Base-by-base conservation (phyloP, 2,113 vertebrate species). In the Orientallactaga bullata region DNA sequence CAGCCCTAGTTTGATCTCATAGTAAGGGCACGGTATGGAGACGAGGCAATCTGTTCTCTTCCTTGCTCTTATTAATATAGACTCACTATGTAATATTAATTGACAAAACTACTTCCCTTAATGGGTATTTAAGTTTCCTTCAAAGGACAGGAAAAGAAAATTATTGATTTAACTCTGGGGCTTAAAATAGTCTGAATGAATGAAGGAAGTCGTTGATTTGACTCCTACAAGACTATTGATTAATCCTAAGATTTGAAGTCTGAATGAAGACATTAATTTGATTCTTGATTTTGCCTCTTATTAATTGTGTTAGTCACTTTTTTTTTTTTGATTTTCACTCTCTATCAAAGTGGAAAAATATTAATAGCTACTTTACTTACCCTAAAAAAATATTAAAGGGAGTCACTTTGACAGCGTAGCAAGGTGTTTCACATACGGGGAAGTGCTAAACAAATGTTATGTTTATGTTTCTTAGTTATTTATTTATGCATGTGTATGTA, bases 151-250 rank as follows among this genome's bases (percentile, higher is more conserved):
- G 66, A 81, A 77, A 89, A 87, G 7, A 85, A 82, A 91, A 95
- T 35, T 91, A 96, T 94, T 80, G 91, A 96, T 89, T 47, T 97
- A 81, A 63, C n/a, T 69, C 13, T 35, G 81, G 93, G 68, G 78
- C 80, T 94, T 94, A 91, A 95, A 91, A 55, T 55, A 55, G 81
- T 73, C 85, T 74, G 65, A 96, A 91, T 95, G 96, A 95, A 74
- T 84, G 65, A 94, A 95, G 94, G 79, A 80, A 94, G n/a, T 28
- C 80, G 91, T 77, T 94, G 86, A 89, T 94, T 95, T 77, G 61
- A 90, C 17, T 93, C 30, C 90, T 85, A 16, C 73, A 69, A 90
- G 80, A 89, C 85, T 89, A 95, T 81, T 82, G 88, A 95, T 88
- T 95, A 91, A 89, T 60, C 9, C 1, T 55, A 55, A 76, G 24